Percentiles rank a stretch among this genome's conserved stretches.
phyloP scores from a whole-genome alignment of 2,797 vertebrate genomes.

The Poecile montanus region DNA sequence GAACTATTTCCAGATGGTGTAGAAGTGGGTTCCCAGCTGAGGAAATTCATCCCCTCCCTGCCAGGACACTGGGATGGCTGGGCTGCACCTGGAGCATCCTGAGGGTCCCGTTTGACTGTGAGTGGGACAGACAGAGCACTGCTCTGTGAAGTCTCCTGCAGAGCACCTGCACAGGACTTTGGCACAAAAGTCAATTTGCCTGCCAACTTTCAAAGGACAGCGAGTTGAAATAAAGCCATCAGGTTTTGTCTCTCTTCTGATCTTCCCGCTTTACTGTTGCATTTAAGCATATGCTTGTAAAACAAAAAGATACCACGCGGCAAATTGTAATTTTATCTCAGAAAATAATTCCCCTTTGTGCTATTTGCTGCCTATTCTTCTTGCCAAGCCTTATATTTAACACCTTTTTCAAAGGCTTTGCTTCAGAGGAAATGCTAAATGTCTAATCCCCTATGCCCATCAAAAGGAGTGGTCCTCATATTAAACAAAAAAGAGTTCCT shows the following conservation, averaged over 20 bases:
- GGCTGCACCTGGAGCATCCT: background rate
- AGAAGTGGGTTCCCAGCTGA: background rate
- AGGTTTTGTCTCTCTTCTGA: slow-evolving; percentile 11
- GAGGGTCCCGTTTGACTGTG: background rate
- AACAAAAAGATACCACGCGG: background rate
- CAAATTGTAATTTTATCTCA: background rate
- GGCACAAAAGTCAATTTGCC: background rate
- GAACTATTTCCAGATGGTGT: background rate
- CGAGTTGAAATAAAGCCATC: background rate
- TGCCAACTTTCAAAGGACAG: slow-evolving; percentile 4
- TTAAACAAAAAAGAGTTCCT: background rate
- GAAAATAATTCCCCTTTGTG: background rate
- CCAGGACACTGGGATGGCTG: background rate
- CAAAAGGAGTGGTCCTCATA: background rate
- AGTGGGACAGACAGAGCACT: background rate
- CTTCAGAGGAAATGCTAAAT: background rate
- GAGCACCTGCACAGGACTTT: slow-evolving; percentile 26
- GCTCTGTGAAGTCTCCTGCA: slow-evolving; percentile 3
- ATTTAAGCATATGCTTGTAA: slow-evolving; percentile 14
- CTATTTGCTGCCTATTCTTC: background rate
- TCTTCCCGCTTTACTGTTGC: background rate
- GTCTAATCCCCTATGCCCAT: background rate
- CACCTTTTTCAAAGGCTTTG: background rate
- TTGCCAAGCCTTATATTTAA: background rate
- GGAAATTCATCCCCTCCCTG: background rate